Percentiles rank a stretch among this genome's conserved stretches.
phyloP scores from a whole-genome alignment of 2,113 vertebrate species.

The Cryptomyrus ogoouensis region DNA sequence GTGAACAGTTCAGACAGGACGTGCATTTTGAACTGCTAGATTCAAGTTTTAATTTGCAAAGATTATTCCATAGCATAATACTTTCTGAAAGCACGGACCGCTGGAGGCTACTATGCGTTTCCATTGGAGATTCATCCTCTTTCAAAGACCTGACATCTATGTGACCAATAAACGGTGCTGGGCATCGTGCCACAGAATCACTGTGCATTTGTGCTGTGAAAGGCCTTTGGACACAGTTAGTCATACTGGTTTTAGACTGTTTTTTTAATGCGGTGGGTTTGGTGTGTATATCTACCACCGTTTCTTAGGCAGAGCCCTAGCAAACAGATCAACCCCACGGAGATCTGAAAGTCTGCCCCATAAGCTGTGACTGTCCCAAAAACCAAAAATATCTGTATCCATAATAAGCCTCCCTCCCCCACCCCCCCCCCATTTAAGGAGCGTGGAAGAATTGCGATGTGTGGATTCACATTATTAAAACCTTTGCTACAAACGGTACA shows the following conservation, averaged over 20 bases:
- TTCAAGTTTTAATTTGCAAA: constrained; percentile 1
- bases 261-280: neutral
- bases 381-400: neutral
- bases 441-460: neutral
- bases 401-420: neutral
- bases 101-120: neutral
- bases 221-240: neutral
- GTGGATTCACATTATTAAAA: neutral
- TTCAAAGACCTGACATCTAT: neutral
- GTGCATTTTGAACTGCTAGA: neutral
- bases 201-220: neutral
- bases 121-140: neutral
- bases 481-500: neutral
- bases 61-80: neutral
- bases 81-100: neutral
- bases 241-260: neutral
- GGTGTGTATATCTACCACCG: neutral
- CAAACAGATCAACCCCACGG: neutral
- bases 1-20: neutral
- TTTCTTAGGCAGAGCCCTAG: neutral
- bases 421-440: neutral
- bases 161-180: neutral
- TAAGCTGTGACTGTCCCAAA: neutral
- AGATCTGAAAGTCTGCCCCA: neutral
- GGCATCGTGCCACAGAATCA: neutral